Conservation (phyloP, 1,140 invertebrate species). For the Belonocnema kinseyi region DNA sequence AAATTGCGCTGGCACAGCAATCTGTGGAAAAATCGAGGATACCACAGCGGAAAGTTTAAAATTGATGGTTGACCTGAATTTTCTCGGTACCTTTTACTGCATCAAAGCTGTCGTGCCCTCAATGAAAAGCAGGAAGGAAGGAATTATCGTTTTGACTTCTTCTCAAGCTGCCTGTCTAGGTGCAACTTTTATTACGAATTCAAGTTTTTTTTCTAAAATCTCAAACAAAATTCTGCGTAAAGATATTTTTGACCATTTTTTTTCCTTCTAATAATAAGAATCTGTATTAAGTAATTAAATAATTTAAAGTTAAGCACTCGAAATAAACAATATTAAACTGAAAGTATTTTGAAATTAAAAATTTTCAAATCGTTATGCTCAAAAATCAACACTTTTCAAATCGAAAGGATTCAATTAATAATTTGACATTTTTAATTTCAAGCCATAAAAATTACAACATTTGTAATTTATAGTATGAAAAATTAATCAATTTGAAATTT, state of each 20-base stretch:
- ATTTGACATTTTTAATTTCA: too few species aligned
- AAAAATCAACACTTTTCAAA: conserved; percentile 25
- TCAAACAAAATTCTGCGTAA: too few species aligned
- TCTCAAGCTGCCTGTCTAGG: conserved; percentile 94
- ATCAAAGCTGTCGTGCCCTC: conserved; percentile 81
- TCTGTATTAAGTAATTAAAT: neutral
- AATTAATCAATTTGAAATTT: neutral
- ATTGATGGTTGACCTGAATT: conserved; percentile 83
- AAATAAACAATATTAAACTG: neutral
- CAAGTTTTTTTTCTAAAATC: too few species aligned
- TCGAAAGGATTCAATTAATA: neutral
- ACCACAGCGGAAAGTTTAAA: conserved; percentile 83
- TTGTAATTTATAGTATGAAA: too few species aligned
- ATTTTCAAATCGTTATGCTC: neutral
- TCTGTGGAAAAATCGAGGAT: conserved; percentile 90
- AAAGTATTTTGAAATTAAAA: neutral
- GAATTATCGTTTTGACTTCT: conserved; percentile 89
- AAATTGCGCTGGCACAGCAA: conserved; percentile 92
- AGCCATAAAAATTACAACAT: too few species aligned
- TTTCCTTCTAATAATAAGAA: too few species aligned
- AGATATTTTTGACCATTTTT: too few species aligned
- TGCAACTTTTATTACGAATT: conserved; percentile 58
- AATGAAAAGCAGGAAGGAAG: conserved; percentile 84
- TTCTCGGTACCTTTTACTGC: conserved; percentile 83
- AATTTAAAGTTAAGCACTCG: neutral